Base-by-base conservation (phyloP, 2,888 invertebrate species). In the Heliconius cydno region DNA sequence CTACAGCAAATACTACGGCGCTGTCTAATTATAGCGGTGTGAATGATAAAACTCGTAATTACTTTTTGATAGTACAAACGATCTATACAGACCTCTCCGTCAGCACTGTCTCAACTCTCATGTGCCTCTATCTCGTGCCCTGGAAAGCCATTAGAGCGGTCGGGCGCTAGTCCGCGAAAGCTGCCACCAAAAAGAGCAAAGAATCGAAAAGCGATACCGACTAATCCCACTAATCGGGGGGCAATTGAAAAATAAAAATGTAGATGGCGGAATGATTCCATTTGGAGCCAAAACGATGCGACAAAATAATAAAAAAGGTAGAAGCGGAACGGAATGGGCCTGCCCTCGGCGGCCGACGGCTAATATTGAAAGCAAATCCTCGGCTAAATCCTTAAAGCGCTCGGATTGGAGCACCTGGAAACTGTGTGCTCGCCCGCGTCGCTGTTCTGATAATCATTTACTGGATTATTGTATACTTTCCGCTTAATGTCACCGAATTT, bases 221-320 rank as follows among this genome's bases (percentile, higher is more conserved):
- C 92, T 95, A 95, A 95, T 95, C 95, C 94, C 90, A 94, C 93
- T 95, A 95, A 95, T 95, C 95, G 95, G 89, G 85, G 90, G 87
- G 92, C 95, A 95, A 95, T 95, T 95, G 95, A 95, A 95, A 95
- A 95, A 95, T 95, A 95, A 95, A 95, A 95, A 95, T 94, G 95
- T 94, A 95, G 95, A 95, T 94, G 92, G 94, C 92, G 89, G 92
- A 95, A 94, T 95, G 92, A 94, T 94, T 95, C 94, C 94, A 93
- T 94, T 95, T 93, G 90, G 94, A 92, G 92, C 92, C 94, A 93
- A 94, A 95, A 95, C 95, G 95, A 94, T 92, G 95, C 95, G 95
- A 94, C 94, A 93, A 94, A 95, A 95, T 95, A 95, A 94, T 94
- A 95, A 95, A 95, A 94, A 95, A 93, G 92, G 92, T 90, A 88